phyloP scores from a whole-genome alignment of 2,113 vertebrate species.

The Oryzias curvinotus region DNA sequence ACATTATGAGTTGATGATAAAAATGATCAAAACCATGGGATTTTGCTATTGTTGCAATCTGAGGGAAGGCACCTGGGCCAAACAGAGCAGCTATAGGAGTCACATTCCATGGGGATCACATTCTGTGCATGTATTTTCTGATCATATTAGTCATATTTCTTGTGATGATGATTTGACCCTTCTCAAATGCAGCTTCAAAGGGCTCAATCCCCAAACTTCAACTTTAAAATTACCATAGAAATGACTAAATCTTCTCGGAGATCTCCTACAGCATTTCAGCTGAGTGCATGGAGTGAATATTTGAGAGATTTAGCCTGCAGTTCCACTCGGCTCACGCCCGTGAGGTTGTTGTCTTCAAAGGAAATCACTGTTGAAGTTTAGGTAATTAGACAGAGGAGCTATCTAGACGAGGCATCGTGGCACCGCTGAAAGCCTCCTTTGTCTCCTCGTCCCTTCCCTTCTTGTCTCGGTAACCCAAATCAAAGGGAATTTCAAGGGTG shows the following conservation, averaged over 20 bases:
- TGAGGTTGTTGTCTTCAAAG: constrained; percentile 63
- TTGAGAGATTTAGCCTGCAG: constrained; percentile 51
- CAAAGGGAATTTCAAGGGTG: constrained; percentile 71
- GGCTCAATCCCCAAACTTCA: constrained; percentile 40
- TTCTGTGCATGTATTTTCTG: constrained; percentile 22
- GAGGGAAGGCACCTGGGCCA: neutral
- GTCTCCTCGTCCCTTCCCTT: constrained; percentile 53
- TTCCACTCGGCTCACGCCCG: constrained; percentile 55
- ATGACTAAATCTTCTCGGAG: constrained; percentile 55
- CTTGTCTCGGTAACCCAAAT: constrained; percentile 47
- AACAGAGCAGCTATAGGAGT: constrained; percentile 6
- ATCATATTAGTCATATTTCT: constrained; percentile 16
- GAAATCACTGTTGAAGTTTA: constrained; percentile 60
- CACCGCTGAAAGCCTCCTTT: constrained; percentile 35
- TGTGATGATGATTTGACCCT: constrained; percentile 17
- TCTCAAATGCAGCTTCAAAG: constrained; percentile 45
- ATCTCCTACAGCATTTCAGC: constrained; percentile 52
- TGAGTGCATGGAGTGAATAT: constrained; percentile 45
- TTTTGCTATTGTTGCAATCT: neutral
- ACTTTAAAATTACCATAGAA: constrained; percentile 56
- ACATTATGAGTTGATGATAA: neutral
- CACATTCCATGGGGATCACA: constrained; percentile 8
- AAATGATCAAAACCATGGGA: neutral
- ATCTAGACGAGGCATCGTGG: constrained; percentile 55
- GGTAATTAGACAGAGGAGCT: constrained; percentile 67